These are phyloP conservation scores for Prostheceraeus crozeri DNA, from an alignment of 2,888 invertebrate species.

Conservation along the genomic window DNA sequence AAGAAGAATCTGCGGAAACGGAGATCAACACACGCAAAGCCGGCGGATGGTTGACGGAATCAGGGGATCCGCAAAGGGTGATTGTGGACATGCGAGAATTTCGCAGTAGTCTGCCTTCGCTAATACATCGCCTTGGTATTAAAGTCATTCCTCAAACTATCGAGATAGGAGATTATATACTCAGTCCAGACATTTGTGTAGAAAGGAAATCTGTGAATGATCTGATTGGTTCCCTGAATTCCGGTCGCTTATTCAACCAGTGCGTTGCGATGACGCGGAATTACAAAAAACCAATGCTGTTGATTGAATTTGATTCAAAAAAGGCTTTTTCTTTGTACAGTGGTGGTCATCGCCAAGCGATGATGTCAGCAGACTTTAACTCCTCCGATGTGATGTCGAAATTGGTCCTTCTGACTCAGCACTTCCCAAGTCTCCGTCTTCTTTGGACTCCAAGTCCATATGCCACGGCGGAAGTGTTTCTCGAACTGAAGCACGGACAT, in stretches of 20 bases:
- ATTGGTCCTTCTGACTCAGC: conserved; percentile 80
- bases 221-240: conserved; percentile 85
- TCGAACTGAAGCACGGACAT: conserved; percentile 72
- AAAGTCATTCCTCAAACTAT: conserved; percentile 62
- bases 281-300: conserved; percentile 76
- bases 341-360: conserved; percentile 66
- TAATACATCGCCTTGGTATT: conserved; percentile 83
- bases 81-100: conserved; percentile 97
- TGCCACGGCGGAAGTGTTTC: conserved; percentile 87
- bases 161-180: conserved; percentile 89
- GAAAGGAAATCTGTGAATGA: conserved; percentile 93
- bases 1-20: no score
- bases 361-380: neutral
- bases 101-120: conserved; percentile 83
- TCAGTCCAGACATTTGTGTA: conserved; percentile 89
- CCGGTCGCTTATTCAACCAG: conserved; percentile 88
- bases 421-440: conserved; percentile 81
- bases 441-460: conserved; percentile 95
- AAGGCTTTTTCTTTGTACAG: conserved; percentile 58
- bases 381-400: conserved; percentile 66
- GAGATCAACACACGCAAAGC: no score
- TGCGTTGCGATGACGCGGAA: conserved; percentile 83
- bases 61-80: conserved; percentile 53
- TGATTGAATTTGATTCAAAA: conserved; percentile 75
- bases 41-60: no score